A percentile compares a stretch with the other conserved stretches of the same genome.
Evolutionary conservation across 2,888 invertebrate species (phyloP).

Genomic region (Endomychus coccineus): DNA sequence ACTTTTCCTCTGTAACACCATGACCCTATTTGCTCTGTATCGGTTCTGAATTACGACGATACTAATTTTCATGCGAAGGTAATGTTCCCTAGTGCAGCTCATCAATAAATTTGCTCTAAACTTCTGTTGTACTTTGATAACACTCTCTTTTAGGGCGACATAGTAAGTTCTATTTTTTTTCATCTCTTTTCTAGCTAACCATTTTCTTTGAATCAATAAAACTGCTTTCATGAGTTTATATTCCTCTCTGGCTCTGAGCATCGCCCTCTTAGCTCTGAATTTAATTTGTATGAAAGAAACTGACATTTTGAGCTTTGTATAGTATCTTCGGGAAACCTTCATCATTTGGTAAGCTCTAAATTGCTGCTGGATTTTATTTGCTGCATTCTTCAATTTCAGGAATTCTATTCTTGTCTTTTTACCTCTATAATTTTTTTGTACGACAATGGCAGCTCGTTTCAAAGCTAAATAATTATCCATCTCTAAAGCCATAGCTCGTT

Average conservation of each 20-base stretch:
- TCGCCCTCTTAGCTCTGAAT: constrained; percentile 36
- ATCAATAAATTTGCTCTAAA: constrained; percentile 29
- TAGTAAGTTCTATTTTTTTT: constrained; percentile 28
- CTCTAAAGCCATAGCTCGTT: constrained; percentile 38
- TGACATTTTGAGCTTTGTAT: constrained; percentile 39
- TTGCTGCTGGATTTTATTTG: constrained; percentile 36
- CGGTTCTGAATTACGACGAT: constrained; percentile 33
- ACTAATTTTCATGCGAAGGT: constrained; percentile 21
- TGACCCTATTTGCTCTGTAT: constrained; percentile 28
- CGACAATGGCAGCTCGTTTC: constrained; percentile 38
- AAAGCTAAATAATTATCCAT: constrained; percentile 40
- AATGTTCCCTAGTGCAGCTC: constrained; percentile 5
- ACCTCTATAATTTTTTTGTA: constrained; percentile 46
- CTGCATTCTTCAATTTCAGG: constrained; percentile 17
- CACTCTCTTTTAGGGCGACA: constrained; percentile 30
- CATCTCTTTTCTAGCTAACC: constrained; percentile 36
- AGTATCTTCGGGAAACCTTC: constrained; percentile 37
- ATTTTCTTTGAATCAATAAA: constrained; percentile 42
- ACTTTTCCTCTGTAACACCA: constrained; percentile 18
- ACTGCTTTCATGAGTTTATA: constrained; percentile 39
- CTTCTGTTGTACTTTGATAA: constrained; percentile 35
- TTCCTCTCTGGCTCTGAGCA: constrained; percentile 24
- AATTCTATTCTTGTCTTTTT: constrained; percentile 1
- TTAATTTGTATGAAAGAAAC: constrained; percentile 43
- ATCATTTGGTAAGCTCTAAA: constrained; percentile 33